Conservation (phyloP, 2,797 vertebrate species). For the Anas bernieri region DNA sequence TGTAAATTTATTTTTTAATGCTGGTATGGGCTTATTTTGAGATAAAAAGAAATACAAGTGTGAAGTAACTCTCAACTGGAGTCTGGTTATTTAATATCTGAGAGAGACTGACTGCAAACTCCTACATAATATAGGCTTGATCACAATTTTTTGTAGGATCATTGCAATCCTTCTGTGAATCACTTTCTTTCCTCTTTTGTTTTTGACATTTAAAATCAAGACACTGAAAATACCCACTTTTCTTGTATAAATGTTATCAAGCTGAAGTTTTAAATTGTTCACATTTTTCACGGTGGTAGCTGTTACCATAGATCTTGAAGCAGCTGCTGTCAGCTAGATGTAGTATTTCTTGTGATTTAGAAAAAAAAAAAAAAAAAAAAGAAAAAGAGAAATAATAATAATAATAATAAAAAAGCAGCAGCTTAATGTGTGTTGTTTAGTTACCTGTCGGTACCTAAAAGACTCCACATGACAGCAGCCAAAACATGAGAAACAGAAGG, state of each 20-base stretch:
- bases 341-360: neutral
- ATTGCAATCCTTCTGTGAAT: neutral
- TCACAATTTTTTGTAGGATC: neutral
- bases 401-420: neutral
- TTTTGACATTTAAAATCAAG: neutral
- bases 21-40: neutral
- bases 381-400: neutral
- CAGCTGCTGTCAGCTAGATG: neutral
- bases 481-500: neutral
- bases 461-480: neutral
- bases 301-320: neutral
- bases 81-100: neutral
- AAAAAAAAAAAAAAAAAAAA: neutral
- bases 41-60: neutral
- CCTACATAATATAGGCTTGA: neutral
- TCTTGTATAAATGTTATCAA: neutral
- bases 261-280: neutral
- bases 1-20: neutral
- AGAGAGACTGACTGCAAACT: neutral
- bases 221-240: neutral
- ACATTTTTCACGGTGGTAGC: neutral
- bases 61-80: neutral
- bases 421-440: neutral
- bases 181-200: neutral
- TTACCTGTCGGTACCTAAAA: slow-evolving; percentile 48